These are phyloP conservation scores for Passer domesticus DNA, from an alignment of 2,113 vertebrate genomes.

Conservation along the genomic window DNA sequence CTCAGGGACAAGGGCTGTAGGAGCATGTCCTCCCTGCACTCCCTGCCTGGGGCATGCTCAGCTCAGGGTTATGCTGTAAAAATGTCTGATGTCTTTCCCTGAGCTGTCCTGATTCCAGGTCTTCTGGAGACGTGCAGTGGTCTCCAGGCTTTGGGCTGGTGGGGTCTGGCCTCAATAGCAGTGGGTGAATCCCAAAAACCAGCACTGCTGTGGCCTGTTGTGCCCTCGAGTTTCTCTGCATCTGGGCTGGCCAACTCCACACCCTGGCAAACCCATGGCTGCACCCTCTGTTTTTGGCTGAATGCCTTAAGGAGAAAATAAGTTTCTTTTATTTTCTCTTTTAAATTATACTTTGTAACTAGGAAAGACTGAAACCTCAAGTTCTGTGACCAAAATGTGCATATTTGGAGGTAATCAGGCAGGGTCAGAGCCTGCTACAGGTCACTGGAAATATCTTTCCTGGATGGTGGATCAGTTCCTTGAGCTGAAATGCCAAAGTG, in stretches of 20 bases:
- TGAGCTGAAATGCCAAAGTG: not conserved
- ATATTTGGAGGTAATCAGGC: not conserved
- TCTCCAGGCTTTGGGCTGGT: not conserved
- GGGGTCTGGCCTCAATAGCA: not conserved
- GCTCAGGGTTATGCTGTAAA: not conserved
- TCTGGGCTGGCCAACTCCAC: not conserved
- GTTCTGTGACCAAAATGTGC: not conserved
- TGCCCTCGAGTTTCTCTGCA: not conserved
- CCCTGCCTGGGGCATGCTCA: rapidly evolving
- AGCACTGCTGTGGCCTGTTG: rapidly evolving
- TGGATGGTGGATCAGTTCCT: not conserved
- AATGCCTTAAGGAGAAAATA: not conserved
- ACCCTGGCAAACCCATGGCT: not conserved
- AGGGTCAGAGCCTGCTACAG: not conserved
- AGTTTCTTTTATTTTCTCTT: not conserved
- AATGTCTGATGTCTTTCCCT: rapidly evolving
- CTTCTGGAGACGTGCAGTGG: not conserved
- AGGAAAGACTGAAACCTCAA: rapidly evolving
- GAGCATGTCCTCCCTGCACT: not conserved
- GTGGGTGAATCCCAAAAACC: not conserved
- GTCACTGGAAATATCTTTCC: not conserved
- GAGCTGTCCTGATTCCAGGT: not conserved
- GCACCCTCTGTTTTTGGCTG: not conserved
- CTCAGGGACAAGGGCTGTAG: not conserved
- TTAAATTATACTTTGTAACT: not conserved